These are phyloP conservation scores for Saccostrea cuccullata DNA, from an alignment of 1,140 invertebrate genomes.

Conservation along the genomic window DNA sequence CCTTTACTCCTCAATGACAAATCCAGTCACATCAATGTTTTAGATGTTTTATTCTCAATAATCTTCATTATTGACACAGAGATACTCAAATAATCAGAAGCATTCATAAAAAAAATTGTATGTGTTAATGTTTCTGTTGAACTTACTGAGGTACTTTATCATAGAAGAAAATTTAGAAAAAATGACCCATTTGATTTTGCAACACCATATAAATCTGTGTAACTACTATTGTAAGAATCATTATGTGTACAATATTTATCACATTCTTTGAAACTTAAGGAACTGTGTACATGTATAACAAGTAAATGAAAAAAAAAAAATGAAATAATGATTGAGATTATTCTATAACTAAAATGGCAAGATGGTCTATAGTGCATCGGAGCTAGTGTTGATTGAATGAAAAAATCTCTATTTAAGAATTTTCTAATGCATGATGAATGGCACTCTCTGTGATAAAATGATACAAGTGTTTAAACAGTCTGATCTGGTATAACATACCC, in stretches of 20 bases:
- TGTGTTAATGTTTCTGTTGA: neutral
- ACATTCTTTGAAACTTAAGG: neutral
- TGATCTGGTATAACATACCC: neutral
- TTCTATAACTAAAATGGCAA: neutral
- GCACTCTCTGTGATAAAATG: neutral
- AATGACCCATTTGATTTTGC: slow-evolving; percentile 15
- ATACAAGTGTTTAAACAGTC: neutral
- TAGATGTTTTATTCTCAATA: slow-evolving; percentile 23
- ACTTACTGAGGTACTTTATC: neutral
- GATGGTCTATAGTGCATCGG: neutral
- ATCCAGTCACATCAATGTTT: neutral
- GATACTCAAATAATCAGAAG: slow-evolving; percentile 23
- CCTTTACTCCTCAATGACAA: neutral
- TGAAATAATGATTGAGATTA: neutral
- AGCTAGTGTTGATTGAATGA: neutral
- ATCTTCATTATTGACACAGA: slow-evolving; percentile 15
- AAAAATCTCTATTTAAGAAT: neutral
- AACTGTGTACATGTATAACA: neutral
- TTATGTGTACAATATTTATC: neutral
- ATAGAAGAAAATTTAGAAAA: neutral
- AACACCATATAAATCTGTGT: neutral
- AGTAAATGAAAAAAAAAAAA: neutral
- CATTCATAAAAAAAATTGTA: neutral
- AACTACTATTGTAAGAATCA: neutral
- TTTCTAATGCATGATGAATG: neutral